phyloP scores from a whole-genome alignment of 2,888 invertebrate genomes.

The Phalera bucephala region DNA sequence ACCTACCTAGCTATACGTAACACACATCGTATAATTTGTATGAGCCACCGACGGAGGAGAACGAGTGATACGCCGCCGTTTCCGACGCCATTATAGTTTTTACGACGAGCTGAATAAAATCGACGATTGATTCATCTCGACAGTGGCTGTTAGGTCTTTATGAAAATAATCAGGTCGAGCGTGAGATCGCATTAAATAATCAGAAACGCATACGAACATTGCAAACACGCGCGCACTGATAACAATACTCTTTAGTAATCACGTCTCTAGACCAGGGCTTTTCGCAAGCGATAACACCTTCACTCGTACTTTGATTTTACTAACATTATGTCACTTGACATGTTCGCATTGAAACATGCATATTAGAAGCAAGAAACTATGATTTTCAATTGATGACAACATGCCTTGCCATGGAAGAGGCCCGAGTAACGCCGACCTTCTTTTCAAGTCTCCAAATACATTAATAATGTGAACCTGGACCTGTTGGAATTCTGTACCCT shows the following conservation, averaged over 20 bases:
- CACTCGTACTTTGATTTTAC: no score
- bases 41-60: constrained; percentile 68
- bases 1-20: constrained; percentile 81
- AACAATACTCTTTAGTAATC: constrained; percentile 43
- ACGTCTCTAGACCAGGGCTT: constrained; percentile 16
- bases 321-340: no score
- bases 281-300: constrained; percentile 6
- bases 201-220: constrained; percentile 62
- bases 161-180: constrained; percentile 39
- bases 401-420: no score
- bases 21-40: constrained; percentile 80
- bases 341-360: no score
- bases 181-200: constrained; percentile 77
- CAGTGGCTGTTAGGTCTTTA: constrained; percentile 61
- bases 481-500: no score
- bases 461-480: no score
- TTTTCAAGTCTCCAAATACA: no score
- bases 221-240: constrained; percentile 57
- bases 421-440: no score
- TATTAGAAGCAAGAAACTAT: no score
- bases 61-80: constrained; percentile 70
- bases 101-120: constrained; percentile 63
- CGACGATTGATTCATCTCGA: constrained; percentile 48
- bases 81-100: constrained; percentile 66
- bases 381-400: no score